Evolutionary conservation across 2,113 vertebrate genomes (phyloP), one percentile per base, ranked within the genome.

Genomic region (Pagrus major): DNA sequence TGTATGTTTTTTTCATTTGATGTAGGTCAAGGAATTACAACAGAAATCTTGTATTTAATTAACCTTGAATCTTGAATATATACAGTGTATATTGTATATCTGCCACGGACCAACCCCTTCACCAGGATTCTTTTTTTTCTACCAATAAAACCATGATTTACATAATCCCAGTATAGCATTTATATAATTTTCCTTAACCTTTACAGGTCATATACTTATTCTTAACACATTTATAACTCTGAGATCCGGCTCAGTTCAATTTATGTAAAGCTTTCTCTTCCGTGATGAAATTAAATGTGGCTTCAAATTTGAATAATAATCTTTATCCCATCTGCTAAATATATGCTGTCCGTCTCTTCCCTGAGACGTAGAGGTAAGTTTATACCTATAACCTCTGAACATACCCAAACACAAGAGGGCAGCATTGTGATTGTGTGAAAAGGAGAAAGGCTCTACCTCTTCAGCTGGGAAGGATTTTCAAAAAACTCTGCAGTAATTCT

Each of bases 401-500:
- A 41, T 9, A 66, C 9, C 1, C 51, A 14, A 39, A 14, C 85
- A 83, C 80, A 21, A 72, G 80, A 71, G 46, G 80, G 76, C 76
- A 80, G 71, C 27, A 80, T 31, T 9, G 60, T 23, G 39, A 4
- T 74, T 6, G n/a, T 25, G 7, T 3, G 9, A 4, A 9, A 2
- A 42, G 6, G 9, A 14, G 5, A 9, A 2, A 42, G 6, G 9
- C 9, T 14, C 39, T n/a, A 5, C 9, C 31, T 27, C 46, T 20
- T 1, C 18, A 21, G 14, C 12, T 46, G 54, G 11, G 6, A 42
- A n/a, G 8, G 35, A 29, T 51, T 51, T 35, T 33, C 21, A 29
- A 27, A 14, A 54, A 6, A 54, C 51, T 54, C n/a, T n/a, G n/a
- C 29, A 9, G 8, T 18, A 2, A 16, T 20, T 20, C 16, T 31